phyloP scores from a whole-genome alignment of 2,113 vertebrate genomes.

The Hippoglossus stenolepis region DNA sequence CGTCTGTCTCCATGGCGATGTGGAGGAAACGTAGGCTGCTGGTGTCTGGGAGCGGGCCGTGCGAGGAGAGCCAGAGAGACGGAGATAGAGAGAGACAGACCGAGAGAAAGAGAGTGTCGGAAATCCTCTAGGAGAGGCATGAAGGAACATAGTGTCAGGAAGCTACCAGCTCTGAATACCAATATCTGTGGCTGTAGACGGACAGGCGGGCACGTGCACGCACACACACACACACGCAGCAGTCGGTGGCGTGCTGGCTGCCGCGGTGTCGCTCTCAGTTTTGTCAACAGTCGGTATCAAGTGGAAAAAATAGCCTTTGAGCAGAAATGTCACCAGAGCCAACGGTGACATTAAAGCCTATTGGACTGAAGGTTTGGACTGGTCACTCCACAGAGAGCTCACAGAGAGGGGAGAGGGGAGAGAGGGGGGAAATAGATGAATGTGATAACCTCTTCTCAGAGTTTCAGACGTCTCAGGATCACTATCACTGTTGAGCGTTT shows the following conservation, averaged over 20 bases:
- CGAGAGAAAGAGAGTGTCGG: slow-evolving; percentile 68
- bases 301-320: slow-evolving; percentile 69
- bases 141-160: slow-evolving; percentile 80
- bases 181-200: slow-evolving; percentile 58
- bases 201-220: slow-evolving; percentile 18
- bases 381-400: slow-evolving; percentile 27
- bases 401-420: background rate
- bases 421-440: slow-evolving; percentile 18
- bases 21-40: slow-evolving; percentile 70
- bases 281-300: slow-evolving; percentile 75
- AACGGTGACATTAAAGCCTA: slow-evolving; percentile 68
- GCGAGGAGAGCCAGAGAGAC: slow-evolving; percentile 53
- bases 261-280: slow-evolving; percentile 61
- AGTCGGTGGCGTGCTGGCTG: slow-evolving; percentile 4
- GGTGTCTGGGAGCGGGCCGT: slow-evolving; percentile 63
- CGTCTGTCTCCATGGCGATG: slow-evolving; percentile 85
- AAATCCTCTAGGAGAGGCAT: slow-evolving; percentile 80
- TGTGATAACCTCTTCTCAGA: background rate
- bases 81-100: slow-evolving; percentile 55
- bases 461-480: too few species aligned
- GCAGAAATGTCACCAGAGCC: slow-evolving; percentile 74
- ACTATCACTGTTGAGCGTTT: too few species aligned
- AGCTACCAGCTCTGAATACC: slow-evolving; percentile 76
- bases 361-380: slow-evolving; percentile 57
- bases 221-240: background rate